Evolutionary conservation across 2,113 vertebrate species (phyloP).

Genomic region (Ictalurus punctatus): DNA sequence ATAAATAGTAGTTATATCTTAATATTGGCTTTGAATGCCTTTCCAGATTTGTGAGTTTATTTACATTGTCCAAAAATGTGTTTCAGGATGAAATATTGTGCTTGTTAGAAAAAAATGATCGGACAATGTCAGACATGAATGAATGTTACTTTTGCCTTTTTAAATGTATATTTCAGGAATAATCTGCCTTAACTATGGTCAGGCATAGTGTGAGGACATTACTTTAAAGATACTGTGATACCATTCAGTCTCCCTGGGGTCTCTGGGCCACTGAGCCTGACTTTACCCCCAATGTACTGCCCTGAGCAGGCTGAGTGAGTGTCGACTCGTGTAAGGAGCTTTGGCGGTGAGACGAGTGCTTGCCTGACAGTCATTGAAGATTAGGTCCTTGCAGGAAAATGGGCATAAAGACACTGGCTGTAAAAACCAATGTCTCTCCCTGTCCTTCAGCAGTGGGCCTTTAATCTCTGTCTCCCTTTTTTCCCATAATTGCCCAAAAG

Average conservation of each 20-base stretch:
- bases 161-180: slow-evolving; percentile 37
- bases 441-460: slow-evolving; percentile 42
- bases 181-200: slow-evolving; percentile 21
- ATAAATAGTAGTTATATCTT: neutral
- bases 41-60: neutral
- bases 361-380: slow-evolving; percentile 63
- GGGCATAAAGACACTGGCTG: slow-evolving; percentile 54
- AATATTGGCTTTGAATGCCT: neutral
- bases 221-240: slow-evolving; percentile 44
- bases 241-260: slow-evolving; percentile 4
- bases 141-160: slow-evolving; percentile 23
- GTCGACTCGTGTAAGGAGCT: slow-evolving; percentile 65
- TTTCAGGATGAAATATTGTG: neutral
- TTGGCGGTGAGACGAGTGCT: slow-evolving; percentile 60
- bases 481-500: slow-evolving; percentile 22
- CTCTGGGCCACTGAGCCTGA: slow-evolving; percentile 15
- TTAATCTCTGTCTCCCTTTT: slow-evolving; percentile 45
- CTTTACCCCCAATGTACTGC: neutral
- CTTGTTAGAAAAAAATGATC: neutral
- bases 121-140: neutral
- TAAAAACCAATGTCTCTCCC: slow-evolving; percentile 44
- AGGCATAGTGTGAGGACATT: slow-evolving; percentile 4
- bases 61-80: neutral
- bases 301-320: slow-evolving; percentile 58
- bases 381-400: slow-evolving; percentile 60